phyloP scores from a whole-genome alignment of 2,888 invertebrate species.

The Ophion slaviceki region DNA sequence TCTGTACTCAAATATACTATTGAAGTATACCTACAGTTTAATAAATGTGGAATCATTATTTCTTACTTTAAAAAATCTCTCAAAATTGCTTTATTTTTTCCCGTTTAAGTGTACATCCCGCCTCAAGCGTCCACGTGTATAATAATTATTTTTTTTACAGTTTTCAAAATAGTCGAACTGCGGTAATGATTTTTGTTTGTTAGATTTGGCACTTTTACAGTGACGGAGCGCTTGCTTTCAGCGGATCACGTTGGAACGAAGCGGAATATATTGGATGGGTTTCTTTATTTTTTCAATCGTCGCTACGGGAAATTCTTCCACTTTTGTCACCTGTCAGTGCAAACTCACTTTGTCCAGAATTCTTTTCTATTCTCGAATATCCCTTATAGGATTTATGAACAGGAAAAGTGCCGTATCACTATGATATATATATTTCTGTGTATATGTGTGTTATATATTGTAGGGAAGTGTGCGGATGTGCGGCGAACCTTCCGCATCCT shows the following conservation, averaged over 20 bases:
- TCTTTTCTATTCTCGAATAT: conserved; percentile 39
- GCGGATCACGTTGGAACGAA: too few species aligned
- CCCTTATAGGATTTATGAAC: conserved; percentile 55
- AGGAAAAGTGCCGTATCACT: conserved; percentile 45
- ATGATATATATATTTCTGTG: neutral
- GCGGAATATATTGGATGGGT: too few species aligned
- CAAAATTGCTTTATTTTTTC: too few species aligned
- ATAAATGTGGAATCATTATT: too few species aligned
- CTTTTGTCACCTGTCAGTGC: conserved; percentile 3
- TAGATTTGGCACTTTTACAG: too few species aligned
- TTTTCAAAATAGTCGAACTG: neutral
- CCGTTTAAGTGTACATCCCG: too few species aligned
- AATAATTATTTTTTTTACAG: neutral
- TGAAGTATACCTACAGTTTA: too few species aligned
- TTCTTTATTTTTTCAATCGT: neutral
- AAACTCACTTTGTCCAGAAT: conserved; percentile 24
- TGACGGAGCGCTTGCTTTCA: too few species aligned
- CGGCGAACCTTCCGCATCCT: conserved; percentile 33
- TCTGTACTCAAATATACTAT: too few species aligned
- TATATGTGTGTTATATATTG: neutral
- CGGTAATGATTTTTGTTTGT: too few species aligned
- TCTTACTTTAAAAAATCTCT: too few species aligned
- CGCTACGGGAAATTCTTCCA: neutral
- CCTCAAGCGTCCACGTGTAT: too few species aligned
- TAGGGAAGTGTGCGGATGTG: conserved; percentile 21